Percentiles rank a stretch among this genome's conserved stretches.
Conservation (phyloP, 2,888 invertebrate genomes). For the Stenchaetothrips biformis region DNA sequence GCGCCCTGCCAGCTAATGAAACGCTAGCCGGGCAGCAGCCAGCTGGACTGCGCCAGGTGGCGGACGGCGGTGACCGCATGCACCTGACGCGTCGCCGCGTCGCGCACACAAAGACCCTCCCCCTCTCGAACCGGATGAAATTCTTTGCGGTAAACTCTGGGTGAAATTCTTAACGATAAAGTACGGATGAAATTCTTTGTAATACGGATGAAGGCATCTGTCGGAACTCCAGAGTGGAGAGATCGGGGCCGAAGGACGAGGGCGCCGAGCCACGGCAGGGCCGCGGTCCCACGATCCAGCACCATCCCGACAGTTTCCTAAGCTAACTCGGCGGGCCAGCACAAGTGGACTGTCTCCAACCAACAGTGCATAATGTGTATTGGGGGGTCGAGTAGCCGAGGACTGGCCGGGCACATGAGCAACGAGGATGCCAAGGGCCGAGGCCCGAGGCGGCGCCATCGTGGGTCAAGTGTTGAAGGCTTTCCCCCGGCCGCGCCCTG, state of each 20-base stretch:
- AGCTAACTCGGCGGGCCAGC: background rate
- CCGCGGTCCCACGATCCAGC: background rate
- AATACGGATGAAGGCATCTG: no score
- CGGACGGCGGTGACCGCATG: no score
- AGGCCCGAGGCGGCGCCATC: background rate
- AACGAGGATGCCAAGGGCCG: background rate
- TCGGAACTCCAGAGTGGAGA: no score
- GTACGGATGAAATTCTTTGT: no score
- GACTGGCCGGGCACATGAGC: background rate
- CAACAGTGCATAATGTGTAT: background rate
- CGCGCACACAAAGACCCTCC: no score
- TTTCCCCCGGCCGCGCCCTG: no score
- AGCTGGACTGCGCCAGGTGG: no score
- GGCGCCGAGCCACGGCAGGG: background rate
- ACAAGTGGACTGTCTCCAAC: no score
- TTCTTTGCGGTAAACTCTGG: background rate
- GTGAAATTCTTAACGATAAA: no score
- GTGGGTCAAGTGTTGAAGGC: background rate
- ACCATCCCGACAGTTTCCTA: background rate
- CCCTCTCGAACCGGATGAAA: background rate
- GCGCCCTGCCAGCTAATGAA: no score
- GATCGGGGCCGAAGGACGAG: background rate
- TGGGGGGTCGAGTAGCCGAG: background rate
- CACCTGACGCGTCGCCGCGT: no score
- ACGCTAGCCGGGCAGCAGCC: no score